Evolutionary conservation across 2,797 vertebrate species (phyloP).

Genomic region (Bradypus variegatus): DNA sequence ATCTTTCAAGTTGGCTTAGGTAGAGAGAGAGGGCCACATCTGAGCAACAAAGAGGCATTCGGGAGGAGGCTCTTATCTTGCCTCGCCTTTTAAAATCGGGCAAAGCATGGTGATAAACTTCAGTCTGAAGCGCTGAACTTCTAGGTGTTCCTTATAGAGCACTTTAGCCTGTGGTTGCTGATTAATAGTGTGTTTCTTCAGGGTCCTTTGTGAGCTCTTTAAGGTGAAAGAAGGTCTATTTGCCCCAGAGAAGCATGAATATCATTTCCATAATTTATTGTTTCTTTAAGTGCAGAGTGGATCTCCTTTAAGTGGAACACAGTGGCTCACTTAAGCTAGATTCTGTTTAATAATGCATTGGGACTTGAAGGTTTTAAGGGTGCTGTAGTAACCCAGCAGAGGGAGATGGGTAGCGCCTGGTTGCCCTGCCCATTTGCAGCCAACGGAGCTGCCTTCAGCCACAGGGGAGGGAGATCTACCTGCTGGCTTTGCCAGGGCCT

Average conservation of each 20-base stretch:
- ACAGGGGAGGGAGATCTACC: accelerated
- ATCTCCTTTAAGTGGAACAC: constrained; percentile 34
- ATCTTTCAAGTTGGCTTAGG: too few relatives aligned
- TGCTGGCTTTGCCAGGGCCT: background rate
- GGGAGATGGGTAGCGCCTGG: background rate
- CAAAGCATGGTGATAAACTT: background rate
- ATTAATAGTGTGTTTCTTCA: constrained; percentile 23
- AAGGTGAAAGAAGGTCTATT: constrained; percentile 34
- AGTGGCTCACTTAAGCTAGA: constrained; percentile 29
- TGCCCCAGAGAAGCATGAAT: constrained; percentile 9
- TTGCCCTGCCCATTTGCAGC: background rate
- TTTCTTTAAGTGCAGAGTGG: constrained; percentile 40
- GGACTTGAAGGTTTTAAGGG: constrained; percentile 20
- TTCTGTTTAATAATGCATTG: constrained; percentile 39
- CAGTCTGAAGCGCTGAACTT: background rate
- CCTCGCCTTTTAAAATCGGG: background rate
- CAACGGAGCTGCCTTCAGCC: background rate
- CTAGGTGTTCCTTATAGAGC: background rate
- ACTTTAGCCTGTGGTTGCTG: background rate
- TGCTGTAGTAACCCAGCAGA: background rate
- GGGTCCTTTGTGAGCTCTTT: constrained; percentile 2
- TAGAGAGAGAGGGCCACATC: too few relatives aligned
- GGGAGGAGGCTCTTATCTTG: too few relatives aligned
- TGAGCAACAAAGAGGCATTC: too few relatives aligned
- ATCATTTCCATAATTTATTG: constrained; percentile 45